These are phyloP conservation scores for Daphoenositta chrysoptera DNA, from an alignment of 2,113 vertebrate genomes.

Conservation along the genomic window DNA sequence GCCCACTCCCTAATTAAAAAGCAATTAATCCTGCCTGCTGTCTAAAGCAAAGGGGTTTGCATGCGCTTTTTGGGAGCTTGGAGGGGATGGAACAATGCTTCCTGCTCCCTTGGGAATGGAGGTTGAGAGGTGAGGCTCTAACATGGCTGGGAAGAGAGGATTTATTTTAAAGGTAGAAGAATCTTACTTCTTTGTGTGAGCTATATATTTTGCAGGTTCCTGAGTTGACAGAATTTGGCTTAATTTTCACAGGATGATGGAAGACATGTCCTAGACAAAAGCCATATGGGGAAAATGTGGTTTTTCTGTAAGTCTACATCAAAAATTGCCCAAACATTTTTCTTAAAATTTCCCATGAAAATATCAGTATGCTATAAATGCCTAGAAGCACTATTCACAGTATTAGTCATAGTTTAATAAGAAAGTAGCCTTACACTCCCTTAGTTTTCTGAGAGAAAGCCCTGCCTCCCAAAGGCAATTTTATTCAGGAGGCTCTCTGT, in stretches of 20 bases:
- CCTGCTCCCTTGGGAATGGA: not conserved
- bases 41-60: not conserved
- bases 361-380: not conserved
- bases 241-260: not conserved
- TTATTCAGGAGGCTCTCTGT: not conserved
- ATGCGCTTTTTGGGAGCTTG: not conserved
- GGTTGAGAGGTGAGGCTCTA: not conserved
- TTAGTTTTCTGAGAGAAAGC: not conserved
- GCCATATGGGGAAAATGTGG: not conserved
- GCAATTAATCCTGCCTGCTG: slow-evolving; percentile 31
- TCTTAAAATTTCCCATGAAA: not conserved
- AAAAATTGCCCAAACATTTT: not conserved
- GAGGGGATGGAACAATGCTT: not conserved
- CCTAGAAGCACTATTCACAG: not conserved
- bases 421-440: not conserved
- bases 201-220: not conserved
- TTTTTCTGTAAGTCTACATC: not conserved
- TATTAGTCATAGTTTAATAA: not conserved
- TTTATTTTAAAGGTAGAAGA: not conserved
- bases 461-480: not conserved
- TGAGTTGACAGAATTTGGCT: not conserved
- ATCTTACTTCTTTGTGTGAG: not conserved
- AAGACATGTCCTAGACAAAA: not conserved
- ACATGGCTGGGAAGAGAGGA: not conserved
- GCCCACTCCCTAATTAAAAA: slow-evolving; percentile 57